Conservation (phyloP, 1,140 invertebrate genomes). For the Globodera rostochiensis region DNA sequence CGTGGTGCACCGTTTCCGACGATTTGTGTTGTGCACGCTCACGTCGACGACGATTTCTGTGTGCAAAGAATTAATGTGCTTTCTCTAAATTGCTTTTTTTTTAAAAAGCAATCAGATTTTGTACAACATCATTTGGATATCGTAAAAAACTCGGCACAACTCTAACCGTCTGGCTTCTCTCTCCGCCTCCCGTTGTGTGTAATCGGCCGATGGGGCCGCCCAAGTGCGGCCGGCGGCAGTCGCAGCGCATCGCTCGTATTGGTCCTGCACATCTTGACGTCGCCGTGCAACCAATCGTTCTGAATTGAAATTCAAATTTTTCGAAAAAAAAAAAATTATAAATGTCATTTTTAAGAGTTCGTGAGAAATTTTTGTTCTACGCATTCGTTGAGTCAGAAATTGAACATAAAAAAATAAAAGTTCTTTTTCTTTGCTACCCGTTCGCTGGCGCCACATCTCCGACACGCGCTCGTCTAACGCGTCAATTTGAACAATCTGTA, state of each 20-base stretch:
- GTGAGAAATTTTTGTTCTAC: too few species aligned
- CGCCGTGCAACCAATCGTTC: slow-evolving; percentile 26
- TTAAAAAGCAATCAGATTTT: background rate
- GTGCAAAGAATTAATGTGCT: background rate
- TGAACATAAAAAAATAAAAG: too few species aligned
- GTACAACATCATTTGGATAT: background rate
- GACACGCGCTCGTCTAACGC: slow-evolving; percentile 36
- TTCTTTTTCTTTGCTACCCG: slow-evolving; percentile 24
- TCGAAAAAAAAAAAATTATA: too few species aligned
- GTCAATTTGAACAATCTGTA: slow-evolving; percentile 38
- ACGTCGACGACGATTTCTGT: slow-evolving; percentile 28
- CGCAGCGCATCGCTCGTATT: slow-evolving; percentile 42
- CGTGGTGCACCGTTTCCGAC: slow-evolving; percentile 21
- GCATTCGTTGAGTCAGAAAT: too few species aligned
- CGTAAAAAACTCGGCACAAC: background rate
- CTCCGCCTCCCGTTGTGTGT: slow-evolving; percentile 34
- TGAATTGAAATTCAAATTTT: background rate
- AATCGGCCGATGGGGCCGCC: slow-evolving; percentile 27
- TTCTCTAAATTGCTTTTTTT: too few species aligned
- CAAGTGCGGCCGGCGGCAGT: slow-evolving; percentile 25
- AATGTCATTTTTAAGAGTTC: too few species aligned
- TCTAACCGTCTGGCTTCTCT: slow-evolving; percentile 39
- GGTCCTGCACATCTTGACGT: slow-evolving; percentile 42
- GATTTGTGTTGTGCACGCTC: slow-evolving; percentile 18
- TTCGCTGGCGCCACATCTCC: slow-evolving; percentile 44